Base-by-base conservation (phyloP, 2,888 invertebrate species). In the Drosophila flavopinicola region DNA sequence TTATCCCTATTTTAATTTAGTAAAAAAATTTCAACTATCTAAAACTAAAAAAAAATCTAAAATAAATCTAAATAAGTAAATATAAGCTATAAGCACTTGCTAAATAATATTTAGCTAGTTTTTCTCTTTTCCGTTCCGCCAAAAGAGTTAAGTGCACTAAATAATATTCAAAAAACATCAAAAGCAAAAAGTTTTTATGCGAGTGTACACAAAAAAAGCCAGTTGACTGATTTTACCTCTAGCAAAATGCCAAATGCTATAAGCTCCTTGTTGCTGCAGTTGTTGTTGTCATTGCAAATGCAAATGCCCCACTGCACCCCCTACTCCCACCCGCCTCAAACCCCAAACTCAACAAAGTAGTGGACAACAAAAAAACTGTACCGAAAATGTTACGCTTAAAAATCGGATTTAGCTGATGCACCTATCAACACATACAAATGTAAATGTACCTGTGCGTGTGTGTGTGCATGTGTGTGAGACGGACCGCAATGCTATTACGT, bases 401-500 rank as follows among this genome's bases (percentile, higher is more conserved):
- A 85, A 78, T 74, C 61, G 79, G 79, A 83, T 80, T 80, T 79
- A 57, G 33, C 76, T 78, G 60, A 82, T 75, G 73, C 66, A 63
- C 51, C 78, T 54, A 68, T 60, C 60, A 44, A 41, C 78, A 57
- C 30, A 61, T 27, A 38, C 48, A 64, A 41, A 41, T 60, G 27
- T 33, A 38, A 25, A 10, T 27, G 37, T 58, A n/a, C n/a, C 20
- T 41, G 15, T 27, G 24, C 32, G 20, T 48, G 15, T 13, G 27
- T 42, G 25, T 29, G 37, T 41, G 33, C 38, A n/a, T 25, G 29
- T 17, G 41, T 32, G 33, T 27, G 27, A 61, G 29, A 38, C 37
- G 56, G 39, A 80, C 78, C 78, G 72, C 83, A 85, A 86, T 85
- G 87, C 80, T 79, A 85, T 80, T 83, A 85, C 68, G 74, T 59